Conservation (phyloP, 1,140 invertebrate species). For the Ceratosolen fusciceps region DNA sequence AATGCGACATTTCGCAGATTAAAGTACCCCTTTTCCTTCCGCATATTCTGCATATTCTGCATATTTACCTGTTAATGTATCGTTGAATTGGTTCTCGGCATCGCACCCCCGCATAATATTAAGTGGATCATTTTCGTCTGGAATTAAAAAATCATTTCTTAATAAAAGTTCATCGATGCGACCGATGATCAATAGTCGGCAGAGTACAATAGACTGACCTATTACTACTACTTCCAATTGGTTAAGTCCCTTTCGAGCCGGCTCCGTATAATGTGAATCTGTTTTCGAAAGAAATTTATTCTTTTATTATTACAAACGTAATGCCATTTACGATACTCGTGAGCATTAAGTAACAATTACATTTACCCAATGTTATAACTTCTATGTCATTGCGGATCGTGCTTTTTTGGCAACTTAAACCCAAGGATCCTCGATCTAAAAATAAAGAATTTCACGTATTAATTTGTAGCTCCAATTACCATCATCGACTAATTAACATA, state of each 20-base stretch:
- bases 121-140: constrained; percentile 3
- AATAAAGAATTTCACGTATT: not conserved
- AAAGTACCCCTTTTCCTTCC: not conserved
- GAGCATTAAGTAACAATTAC: not conserved
- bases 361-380: constrained; percentile 4
- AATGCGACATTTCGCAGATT: not conserved
- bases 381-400: not conserved
- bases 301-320: too few relatives aligned
- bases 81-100: not conserved
- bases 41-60: too few relatives aligned
- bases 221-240: not conserved
- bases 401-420: not conserved
- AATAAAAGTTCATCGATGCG: not conserved
- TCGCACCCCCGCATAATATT: not conserved
- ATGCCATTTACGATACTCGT: too few relatives aligned
- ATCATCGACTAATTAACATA: not conserved
- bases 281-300: constrained; percentile 9
- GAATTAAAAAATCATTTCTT: not conserved
- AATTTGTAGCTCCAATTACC: not conserved
- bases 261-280: not conserved
- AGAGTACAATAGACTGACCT: not conserved
- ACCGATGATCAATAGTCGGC: not conserved
- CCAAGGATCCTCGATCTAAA: not conserved
- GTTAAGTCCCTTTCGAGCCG: not conserved
- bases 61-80: not conserved